Evolutionary conservation across 2,797 vertebrate species (phyloP).

Genomic region (Intellagama lesueurii): DNA sequence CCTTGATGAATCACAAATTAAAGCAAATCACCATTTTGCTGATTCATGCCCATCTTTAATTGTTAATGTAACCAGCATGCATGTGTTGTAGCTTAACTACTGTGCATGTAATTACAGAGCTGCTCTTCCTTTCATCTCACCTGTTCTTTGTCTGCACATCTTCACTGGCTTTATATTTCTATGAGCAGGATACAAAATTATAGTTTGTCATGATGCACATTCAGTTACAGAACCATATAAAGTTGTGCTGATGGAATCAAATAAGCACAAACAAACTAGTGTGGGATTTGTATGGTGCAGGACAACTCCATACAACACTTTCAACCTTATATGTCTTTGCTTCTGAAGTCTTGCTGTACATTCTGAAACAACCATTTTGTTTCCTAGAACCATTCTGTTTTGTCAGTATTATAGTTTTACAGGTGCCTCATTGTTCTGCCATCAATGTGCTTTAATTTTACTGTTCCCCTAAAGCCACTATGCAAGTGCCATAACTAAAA

Average conservation of each 20-base stretch:
- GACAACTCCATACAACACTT: background rate
- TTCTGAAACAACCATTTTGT: background rate
- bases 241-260: background rate
- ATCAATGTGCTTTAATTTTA: background rate
- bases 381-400: background rate
- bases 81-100: too few relatives aligned
- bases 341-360: background rate
- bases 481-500: slow-evolving; percentile 18
- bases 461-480: background rate
- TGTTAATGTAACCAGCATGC: background rate
- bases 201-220: too few relatives aligned
- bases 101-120: background rate
- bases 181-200: background rate
- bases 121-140: background rate
- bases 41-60: background rate
- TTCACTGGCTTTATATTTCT: background rate
- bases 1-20: too few relatives aligned
- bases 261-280: background rate
- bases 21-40: too few relatives aligned
- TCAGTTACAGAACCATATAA: background rate
- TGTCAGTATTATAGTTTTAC: background rate
- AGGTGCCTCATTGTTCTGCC: background rate
- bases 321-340: background rate
- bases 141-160: background rate
- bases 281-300: background rate